Conservation (phyloP, 2,888 invertebrate species). For the Dynastes hyllus region DNA sequence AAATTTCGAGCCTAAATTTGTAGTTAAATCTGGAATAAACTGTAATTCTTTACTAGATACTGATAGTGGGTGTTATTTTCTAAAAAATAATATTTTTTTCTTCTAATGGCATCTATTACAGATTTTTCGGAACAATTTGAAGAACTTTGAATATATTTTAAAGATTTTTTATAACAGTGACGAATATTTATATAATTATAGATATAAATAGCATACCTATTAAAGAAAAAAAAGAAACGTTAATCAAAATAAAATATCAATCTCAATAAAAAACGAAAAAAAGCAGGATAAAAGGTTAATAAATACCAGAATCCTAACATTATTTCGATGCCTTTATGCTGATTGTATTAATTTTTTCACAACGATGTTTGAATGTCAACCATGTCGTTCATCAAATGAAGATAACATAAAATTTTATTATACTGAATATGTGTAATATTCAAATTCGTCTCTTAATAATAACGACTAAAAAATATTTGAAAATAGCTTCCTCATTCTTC, state of each 20-base stretch:
- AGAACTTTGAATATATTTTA: too few species aligned
- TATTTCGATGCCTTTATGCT: slow-evolving; percentile 27
- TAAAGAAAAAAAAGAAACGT: background rate
- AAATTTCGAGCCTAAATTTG: too few species aligned
- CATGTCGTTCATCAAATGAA: background rate
- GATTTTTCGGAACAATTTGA: too few species aligned
- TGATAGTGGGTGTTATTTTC: too few species aligned
- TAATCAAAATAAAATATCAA: slow-evolving; percentile 23
- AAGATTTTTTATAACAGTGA: too few species aligned
- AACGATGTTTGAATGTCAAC: slow-evolving; percentile 14
- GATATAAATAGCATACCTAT: background rate
- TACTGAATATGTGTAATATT: background rate
- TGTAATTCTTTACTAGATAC: too few species aligned
- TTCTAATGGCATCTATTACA: too few species aligned
- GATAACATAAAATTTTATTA: background rate
- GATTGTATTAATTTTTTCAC: slow-evolving; percentile 28
- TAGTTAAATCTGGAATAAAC: too few species aligned
- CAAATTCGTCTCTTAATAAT: slow-evolving; percentile 7
- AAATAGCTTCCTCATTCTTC: slow-evolving; percentile 32
- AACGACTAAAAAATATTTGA: slow-evolving; percentile 2
- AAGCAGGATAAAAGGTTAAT: slow-evolving; percentile 18
- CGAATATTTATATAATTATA: too few species aligned
- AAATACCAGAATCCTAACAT: slow-evolving; percentile 17
- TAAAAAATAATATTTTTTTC: too few species aligned
- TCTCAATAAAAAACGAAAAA: slow-evolving; percentile 3